A percentile compares a stretch with the other conserved stretches of the same genome.
Evolutionary conservation across 2,888 invertebrate genomes (phyloP).

Genomic region (Leptopilina drosophilae): DNA sequence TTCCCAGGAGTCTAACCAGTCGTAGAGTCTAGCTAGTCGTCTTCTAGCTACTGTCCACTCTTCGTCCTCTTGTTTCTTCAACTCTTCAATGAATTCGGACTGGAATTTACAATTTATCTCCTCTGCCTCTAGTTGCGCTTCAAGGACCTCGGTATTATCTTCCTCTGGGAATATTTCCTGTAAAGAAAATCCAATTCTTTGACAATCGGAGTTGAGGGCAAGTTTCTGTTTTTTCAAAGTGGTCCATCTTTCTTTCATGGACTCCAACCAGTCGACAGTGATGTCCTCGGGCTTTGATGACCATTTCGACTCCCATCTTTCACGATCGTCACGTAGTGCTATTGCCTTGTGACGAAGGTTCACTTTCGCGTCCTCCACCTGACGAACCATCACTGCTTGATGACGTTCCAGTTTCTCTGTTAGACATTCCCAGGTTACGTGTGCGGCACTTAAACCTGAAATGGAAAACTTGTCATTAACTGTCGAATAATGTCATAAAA

Average conservation of each 20-base stretch:
- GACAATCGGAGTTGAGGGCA: slow-evolving; percentile 66
- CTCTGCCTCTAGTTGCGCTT: slow-evolving; percentile 70
- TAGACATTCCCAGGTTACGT: slow-evolving; percentile 70
- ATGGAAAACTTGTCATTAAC: too few species aligned
- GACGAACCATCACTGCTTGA: slow-evolving; percentile 67
- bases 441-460: slow-evolving; percentile 68
- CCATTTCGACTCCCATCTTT: slow-evolving; percentile 74
- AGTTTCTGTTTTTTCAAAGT: slow-evolving; percentile 66
- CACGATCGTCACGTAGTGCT: slow-evolving; percentile 72
- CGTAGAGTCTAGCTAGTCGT: slow-evolving; percentile 70
- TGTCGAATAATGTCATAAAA: too few species aligned
- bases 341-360: slow-evolving; percentile 71
- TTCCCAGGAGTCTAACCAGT: slow-evolving; percentile 75
- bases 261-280: slow-evolving; percentile 69
- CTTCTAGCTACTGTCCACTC: slow-evolving; percentile 72
- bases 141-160: slow-evolving; percentile 51
- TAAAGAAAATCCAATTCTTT: slow-evolving; percentile 64
- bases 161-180: slow-evolving; percentile 65
- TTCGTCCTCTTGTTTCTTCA: slow-evolving; percentile 71
- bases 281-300: slow-evolving; percentile 62
- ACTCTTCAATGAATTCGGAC: slow-evolving; percentile 70
- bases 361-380: slow-evolving; percentile 73
- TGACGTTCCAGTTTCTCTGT: slow-evolving; percentile 71
- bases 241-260: slow-evolving; percentile 72
- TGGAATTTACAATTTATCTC: slow-evolving; percentile 72